Conservation (phyloP, 2,888 invertebrate species). For the Drosophila suboccidentalis region DNA sequence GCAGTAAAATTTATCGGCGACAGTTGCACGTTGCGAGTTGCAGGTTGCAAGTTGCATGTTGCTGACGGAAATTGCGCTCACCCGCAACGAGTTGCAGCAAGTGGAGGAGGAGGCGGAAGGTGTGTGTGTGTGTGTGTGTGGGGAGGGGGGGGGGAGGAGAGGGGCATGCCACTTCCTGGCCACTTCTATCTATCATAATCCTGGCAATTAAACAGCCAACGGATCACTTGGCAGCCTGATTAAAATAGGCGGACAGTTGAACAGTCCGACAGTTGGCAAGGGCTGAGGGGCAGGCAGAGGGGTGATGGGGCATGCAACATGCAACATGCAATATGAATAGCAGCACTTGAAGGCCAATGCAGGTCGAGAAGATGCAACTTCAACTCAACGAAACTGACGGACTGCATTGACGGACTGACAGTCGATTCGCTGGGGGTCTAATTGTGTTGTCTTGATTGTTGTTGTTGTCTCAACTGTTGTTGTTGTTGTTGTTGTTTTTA, state of each 20-base stretch:
- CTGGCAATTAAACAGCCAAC: constrained; percentile 71
- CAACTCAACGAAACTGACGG: constrained; percentile 37
- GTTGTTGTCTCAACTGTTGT: background rate
- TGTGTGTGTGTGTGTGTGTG: background rate
- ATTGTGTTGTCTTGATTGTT: background rate
- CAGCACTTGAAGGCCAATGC: constrained; percentile 53
- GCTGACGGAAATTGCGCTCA: constrained; percentile 73
- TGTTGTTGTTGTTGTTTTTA: background rate
- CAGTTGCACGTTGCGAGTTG: constrained; percentile 64
- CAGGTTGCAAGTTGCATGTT: constrained; percentile 44
- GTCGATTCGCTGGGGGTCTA: constrained; percentile 70
- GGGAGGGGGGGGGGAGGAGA: background rate
- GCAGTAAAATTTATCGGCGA: constrained; percentile 77
- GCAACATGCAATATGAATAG: constrained; percentile 25
- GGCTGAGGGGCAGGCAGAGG: background rate
- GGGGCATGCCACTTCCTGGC: constrained; percentile 66
- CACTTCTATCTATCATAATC: constrained; percentile 44
- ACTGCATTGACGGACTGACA: constrained; percentile 22
- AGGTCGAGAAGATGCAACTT: constrained; percentile 15
- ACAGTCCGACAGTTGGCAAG: constrained; percentile 8
- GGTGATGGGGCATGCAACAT: constrained; percentile 15
- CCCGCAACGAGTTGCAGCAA: constrained; percentile 49
- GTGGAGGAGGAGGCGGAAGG: background rate
- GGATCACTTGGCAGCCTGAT: constrained; percentile 46
- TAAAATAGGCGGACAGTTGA: constrained; percentile 36